phyloP scores from a whole-genome alignment of 2,888 invertebrate genomes.

The Cyaniris semiargus region DNA sequence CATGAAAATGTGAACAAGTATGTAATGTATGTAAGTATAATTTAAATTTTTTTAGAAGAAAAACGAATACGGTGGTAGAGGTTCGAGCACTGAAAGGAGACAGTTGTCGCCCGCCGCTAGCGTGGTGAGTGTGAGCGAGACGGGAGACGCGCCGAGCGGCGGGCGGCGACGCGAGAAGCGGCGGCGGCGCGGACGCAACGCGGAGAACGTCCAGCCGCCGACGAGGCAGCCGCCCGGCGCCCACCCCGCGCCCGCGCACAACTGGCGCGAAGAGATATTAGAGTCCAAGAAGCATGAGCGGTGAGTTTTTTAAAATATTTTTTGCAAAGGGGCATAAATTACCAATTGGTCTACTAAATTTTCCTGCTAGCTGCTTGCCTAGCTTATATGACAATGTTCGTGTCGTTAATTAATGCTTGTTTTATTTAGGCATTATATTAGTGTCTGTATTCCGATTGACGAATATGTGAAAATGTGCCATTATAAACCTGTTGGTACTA shows the following conservation, averaged over 20 bases:
- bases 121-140: slow-evolving; percentile 39
- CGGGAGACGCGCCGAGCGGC: slow-evolving; percentile 40
- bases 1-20: background rate
- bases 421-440: too few species aligned
- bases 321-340: background rate
- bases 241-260: slow-evolving; percentile 55
- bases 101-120: slow-evolving; percentile 51
- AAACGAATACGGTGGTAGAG: slow-evolving; percentile 56
- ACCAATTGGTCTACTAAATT: too few species aligned
- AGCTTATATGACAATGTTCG: too few species aligned
- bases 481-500: too few species aligned
- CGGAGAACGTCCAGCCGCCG: slow-evolving; percentile 48
- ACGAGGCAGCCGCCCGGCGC: slow-evolving; percentile 49
- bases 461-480: too few species aligned
- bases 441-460: too few species aligned
- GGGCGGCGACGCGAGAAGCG: slow-evolving; percentile 45
- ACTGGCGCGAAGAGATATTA: slow-evolving; percentile 75
- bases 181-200: slow-evolving; percentile 47
- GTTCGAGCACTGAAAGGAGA: slow-evolving; percentile 60
- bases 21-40: background rate
- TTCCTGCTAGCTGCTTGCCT: too few species aligned
- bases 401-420: too few species aligned
- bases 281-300: slow-evolving; percentile 71
- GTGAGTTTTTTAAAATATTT: slow-evolving; percentile 46
- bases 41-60: slow-evolving; percentile 52